Conservation (phyloP, 2,888 invertebrate species). For the Tachina lurida region DNA sequence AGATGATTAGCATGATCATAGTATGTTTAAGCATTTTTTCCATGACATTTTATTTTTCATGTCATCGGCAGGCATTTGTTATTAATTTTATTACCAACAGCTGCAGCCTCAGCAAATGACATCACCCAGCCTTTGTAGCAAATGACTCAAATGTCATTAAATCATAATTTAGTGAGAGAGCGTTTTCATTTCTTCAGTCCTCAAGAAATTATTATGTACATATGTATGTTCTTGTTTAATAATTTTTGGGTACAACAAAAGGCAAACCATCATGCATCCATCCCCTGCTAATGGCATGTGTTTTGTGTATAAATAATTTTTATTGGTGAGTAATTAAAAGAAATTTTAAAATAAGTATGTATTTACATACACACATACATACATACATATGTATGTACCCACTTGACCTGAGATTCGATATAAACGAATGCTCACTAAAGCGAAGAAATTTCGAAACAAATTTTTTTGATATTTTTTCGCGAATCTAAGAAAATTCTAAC, state of each 20-base stretch:
- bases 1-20: too few species aligned
- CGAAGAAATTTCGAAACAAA: too few species aligned
- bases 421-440: too few species aligned
- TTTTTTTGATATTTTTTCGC: too few species aligned
- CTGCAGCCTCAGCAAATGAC: conserved; percentile 46
- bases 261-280: too few species aligned
- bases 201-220: background rate
- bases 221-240: background rate
- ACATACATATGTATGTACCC: too few species aligned
- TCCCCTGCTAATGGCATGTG: background rate
- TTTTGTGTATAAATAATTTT: conserved; percentile 26
- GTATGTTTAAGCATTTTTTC: too few species aligned
- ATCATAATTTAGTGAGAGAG: conserved; percentile 35
- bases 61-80: conserved; percentile 1
- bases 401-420: too few species aligned
- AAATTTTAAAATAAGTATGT: conserved; percentile 22
- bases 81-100: conserved; percentile 16
- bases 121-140: conserved; percentile 11
- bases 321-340: conserved; percentile 46
- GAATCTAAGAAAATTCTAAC: too few species aligned
- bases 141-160: conserved; percentile 44
- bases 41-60: background rate
- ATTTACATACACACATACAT: too few species aligned
- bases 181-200: background rate
- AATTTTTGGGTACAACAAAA: too few species aligned